A percentile compares a stretch with the other conserved stretches of the same genome.
phyloP scores from a whole-genome alignment of 2,888 invertebrate species.

The Drosophila mimetica region DNA sequence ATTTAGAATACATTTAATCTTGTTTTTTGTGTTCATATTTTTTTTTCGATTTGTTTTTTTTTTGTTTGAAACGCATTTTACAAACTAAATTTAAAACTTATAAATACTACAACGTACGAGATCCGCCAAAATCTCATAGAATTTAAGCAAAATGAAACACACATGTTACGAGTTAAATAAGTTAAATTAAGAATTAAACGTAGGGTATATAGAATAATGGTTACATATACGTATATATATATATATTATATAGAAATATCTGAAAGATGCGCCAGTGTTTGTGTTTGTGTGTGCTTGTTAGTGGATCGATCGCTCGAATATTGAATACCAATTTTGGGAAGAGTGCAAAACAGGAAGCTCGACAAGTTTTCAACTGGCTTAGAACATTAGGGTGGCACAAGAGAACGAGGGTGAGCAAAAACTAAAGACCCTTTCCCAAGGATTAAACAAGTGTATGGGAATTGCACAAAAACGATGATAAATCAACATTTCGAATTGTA shows the following conservation, averaged over 20 bases:
- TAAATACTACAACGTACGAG: constrained; percentile 78
- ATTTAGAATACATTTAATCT: constrained; percentile 57
- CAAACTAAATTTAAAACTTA: constrained; percentile 73
- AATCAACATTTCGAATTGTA: not conserved
- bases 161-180: constrained; percentile 70
- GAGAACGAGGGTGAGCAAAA: constrained; percentile 23
- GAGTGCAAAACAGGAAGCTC: constrained; percentile 39
- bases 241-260: constrained; percentile 30
- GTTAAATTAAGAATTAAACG: constrained; percentile 62
- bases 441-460: not conserved
- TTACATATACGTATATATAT: constrained; percentile 11
- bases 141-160: constrained; percentile 66
- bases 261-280: constrained; percentile 46
- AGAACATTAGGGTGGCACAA: constrained; percentile 34
- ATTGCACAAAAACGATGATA: not conserved
- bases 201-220: constrained; percentile 40
- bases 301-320: constrained; percentile 15
- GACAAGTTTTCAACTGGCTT: constrained; percentile 16
- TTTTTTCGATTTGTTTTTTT: constrained; percentile 36
- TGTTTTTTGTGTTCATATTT: constrained; percentile 23
- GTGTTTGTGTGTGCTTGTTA: constrained; percentile 45
- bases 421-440: constrained; percentile 22
- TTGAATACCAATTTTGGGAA: constrained; percentile 13
- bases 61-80: constrained; percentile 62
- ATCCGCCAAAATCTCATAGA: constrained; percentile 76